Conservation (phyloP, 2,113 vertebrate species). For the Narcine bancroftii region DNA sequence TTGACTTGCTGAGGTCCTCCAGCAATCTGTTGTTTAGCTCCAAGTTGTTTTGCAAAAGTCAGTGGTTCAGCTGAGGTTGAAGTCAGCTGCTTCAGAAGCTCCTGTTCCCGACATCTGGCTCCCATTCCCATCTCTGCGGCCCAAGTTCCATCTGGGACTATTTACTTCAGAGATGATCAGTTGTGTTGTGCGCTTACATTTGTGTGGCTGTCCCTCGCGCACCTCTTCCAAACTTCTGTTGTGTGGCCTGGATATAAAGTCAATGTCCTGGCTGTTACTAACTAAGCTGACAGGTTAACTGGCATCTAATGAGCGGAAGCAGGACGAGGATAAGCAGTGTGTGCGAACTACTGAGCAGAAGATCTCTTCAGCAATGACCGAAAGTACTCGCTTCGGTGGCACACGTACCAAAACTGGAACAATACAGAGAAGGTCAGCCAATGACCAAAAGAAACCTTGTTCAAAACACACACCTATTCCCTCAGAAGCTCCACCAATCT, state of each 20-base stretch:
- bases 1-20: too few relatives aligned
- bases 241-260: not conserved
- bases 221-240: not conserved
- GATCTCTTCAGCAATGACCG: not conserved
- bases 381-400: too few relatives aligned
- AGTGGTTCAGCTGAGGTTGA: not conserved
- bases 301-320: not conserved
- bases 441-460: not conserved
- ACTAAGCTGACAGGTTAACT: not conserved
- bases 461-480: too few relatives aligned
- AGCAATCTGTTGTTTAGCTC: not conserved
- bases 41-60: not conserved
- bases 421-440: too few relatives aligned
- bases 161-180: not conserved
- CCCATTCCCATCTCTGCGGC: not conserved
- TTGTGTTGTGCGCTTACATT: constrained; percentile 18
- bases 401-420: too few relatives aligned
- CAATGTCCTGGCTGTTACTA: not conserved
- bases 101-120: not conserved
- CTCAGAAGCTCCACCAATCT: too few relatives aligned
- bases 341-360: not conserved
- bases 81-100: too few relatives aligned
- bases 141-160: not conserved
- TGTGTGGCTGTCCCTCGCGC: not conserved
- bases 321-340: not conserved